A percentile compares a stretch with the other conserved stretches of the same genome.
Conservation (phyloP, 2,113 vertebrate genomes). For the Tetrao urogallus region DNA sequence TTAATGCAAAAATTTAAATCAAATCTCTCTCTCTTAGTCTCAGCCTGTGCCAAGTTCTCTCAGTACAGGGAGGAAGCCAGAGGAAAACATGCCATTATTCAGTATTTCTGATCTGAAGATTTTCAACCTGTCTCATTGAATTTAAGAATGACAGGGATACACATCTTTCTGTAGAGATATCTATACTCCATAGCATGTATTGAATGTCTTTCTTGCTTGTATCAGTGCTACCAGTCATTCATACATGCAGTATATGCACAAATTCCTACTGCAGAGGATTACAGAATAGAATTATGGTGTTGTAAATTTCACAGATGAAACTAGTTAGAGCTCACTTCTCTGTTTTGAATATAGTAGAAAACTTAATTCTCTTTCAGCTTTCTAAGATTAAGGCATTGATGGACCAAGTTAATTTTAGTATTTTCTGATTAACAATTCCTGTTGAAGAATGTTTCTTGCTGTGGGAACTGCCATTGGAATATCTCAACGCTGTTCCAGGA, state of each 20-base stretch:
- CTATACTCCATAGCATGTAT: background rate
- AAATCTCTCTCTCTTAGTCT: background rate
- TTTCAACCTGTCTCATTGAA: background rate
- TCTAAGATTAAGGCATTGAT: background rate
- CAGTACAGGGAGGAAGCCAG: background rate
- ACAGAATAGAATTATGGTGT: background rate
- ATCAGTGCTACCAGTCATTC: background rate
- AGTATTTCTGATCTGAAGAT: background rate
- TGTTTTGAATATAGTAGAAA: background rate
- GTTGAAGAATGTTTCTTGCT: background rate
- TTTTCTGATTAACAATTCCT: background rate
- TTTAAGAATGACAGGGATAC: background rate
- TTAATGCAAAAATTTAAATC: background rate
- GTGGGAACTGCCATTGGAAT: background rate
- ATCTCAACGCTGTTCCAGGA: background rate
- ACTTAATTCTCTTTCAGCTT: background rate
- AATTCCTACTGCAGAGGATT: background rate
- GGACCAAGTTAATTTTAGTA: background rate
- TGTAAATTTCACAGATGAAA: background rate
- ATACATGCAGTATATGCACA: accelerated
- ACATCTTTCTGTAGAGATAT: background rate
- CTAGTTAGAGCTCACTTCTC: background rate
- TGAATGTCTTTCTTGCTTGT: background rate
- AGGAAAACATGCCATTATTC: background rate
- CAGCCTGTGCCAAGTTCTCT: background rate